Percentiles rank a stretch among this genome's conserved stretches.
phyloP scores from a whole-genome alignment of 2,113 vertebrate species.

The Entosphenus tridentatus region DNA sequence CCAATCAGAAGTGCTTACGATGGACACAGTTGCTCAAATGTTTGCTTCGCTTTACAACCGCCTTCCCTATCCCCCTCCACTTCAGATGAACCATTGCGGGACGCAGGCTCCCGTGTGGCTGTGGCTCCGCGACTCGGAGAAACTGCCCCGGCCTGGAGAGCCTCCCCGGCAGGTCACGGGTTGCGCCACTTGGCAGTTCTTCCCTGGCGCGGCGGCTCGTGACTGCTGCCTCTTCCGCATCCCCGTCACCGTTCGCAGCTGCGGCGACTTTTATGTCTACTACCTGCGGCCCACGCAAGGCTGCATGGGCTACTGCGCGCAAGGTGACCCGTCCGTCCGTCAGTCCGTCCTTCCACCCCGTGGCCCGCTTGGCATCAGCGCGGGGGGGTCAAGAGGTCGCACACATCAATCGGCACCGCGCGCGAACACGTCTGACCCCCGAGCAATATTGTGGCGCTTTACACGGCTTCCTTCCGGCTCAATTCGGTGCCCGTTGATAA shows the following conservation, averaged over 20 bases:
- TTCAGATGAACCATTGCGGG: conserved; percentile 56
- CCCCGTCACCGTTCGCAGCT: conserved; percentile 55
- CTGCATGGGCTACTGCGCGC: conserved; percentile 68
- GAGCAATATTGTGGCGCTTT: too few species aligned
- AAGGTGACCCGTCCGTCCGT: conserved; percentile 22
- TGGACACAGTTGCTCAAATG: too few species aligned
- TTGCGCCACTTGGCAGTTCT: conserved; percentile 55
- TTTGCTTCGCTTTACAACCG: too few species aligned
- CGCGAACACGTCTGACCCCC: too few species aligned
- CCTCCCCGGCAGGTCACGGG: conserved; percentile 36
- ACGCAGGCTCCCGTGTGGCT: conserved; percentile 70
- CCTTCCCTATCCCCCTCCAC: background rate
- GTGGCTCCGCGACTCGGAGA: conserved; percentile 36
- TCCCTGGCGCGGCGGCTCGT: conserved; percentile 24
- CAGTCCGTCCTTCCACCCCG: too few species aligned
- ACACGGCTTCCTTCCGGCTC: too few species aligned
- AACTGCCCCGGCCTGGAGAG: conserved; percentile 35
- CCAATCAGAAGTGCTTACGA: too few species aligned
- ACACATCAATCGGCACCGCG: too few species aligned
- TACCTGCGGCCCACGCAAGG: conserved; percentile 60
- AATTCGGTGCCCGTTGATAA: too few species aligned
- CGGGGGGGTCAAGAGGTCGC: too few species aligned
- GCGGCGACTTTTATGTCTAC: conserved; percentile 52
- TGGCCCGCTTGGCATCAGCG: too few species aligned
- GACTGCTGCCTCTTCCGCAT: conserved; percentile 68